Evolutionary conservation across 2,113 vertebrate species (phyloP).

Genomic region (Laticauda laticaudata): DNA sequence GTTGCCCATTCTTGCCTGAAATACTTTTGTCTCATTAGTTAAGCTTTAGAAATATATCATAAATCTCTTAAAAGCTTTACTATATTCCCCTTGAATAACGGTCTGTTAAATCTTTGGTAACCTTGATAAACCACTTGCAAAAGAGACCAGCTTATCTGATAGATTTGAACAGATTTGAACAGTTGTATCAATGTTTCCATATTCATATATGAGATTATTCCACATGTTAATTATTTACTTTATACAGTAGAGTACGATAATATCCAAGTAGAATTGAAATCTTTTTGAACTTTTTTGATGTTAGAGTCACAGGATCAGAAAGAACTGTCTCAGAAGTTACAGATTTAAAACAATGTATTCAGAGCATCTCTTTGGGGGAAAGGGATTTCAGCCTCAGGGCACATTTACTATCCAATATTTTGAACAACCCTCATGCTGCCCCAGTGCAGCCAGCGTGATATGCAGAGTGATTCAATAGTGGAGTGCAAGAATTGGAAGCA

Average conservation of each 20-base stretch:
- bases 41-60: not conserved
- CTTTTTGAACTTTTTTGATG: not conserved
- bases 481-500: too few species aligned
- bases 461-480: too few species aligned
- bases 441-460: too few species aligned
- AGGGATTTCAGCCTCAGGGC: not conserved
- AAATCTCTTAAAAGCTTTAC: slow-evolving; percentile 1
- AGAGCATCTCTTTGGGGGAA: not conserved
- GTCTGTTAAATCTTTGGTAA: not conserved
- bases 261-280: not conserved
- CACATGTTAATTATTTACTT: not conserved
- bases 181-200: not conserved
- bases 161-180: not conserved
- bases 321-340: not conserved
- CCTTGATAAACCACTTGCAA: not conserved
- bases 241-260: not conserved
- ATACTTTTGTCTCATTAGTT: slow-evolving; percentile 11
- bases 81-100: slow-evolving; percentile 1
- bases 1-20: slow-evolving; percentile 23
- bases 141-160: not conserved
- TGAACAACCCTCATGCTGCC: too few species aligned
- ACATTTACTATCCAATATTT: not conserved
- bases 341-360: not conserved
- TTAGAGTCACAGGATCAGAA: not conserved
- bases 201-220: not conserved